Conservation (phyloP, 2,113 vertebrate genomes). For the Leptobrachium ailaonicum region DNA sequence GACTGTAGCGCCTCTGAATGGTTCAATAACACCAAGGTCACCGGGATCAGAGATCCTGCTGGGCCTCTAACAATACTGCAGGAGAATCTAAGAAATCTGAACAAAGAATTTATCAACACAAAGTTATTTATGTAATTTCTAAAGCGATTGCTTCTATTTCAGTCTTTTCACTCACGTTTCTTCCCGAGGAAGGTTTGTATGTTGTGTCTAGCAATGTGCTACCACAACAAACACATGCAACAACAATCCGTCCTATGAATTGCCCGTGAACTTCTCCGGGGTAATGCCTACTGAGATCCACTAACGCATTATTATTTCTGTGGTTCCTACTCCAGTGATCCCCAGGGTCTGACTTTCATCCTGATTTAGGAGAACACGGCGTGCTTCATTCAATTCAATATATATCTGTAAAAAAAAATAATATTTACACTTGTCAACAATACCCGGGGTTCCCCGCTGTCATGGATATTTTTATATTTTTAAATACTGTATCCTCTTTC, state of each 20-base stretch:
- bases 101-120: too few relatives aligned
- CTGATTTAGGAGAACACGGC: not conserved
- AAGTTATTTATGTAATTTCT: too few relatives aligned
- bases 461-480: too few relatives aligned
- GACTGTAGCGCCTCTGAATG: too few relatives aligned
- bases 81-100: too few relatives aligned
- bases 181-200: not conserved
- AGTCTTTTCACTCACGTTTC: not conserved
- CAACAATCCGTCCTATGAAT: not conserved
- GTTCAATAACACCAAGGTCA: too few relatives aligned
- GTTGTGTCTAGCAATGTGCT: not conserved
- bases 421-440: not conserved
- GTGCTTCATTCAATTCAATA: not conserved
- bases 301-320: not conserved
- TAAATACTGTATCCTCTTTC: too few relatives aligned
- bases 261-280: too few relatives aligned
- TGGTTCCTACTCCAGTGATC: conserved; percentile 5
- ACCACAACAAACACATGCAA: not conserved
- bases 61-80: too few relatives aligned
- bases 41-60: too few relatives aligned
- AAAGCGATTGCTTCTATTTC: too few relatives aligned
- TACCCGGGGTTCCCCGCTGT: not conserved
- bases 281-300: not conserved
- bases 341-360: not conserved
- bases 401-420: not conserved